Base-by-base conservation (phyloP, 2,888 invertebrate genomes). In the Papilio gigon region DNA sequence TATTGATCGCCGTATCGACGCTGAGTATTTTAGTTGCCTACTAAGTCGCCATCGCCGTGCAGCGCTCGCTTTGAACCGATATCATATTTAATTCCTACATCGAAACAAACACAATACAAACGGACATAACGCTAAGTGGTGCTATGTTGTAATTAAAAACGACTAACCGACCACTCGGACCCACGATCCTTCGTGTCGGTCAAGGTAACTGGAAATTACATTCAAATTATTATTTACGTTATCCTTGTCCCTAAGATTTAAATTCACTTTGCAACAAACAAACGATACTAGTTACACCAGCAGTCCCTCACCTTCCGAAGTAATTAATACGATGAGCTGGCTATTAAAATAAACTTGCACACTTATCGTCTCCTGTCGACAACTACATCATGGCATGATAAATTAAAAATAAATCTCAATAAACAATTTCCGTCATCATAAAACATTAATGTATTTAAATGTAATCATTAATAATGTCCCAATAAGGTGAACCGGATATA, bases 1-100 rank as follows among this genome's bases (percentile, higher is more conserved):
- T 92, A 92, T 92, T 90, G 92, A 90, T 90, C 89, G 88, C 83
- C 84, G 88, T 89, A 90, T 89, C 88, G 89, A 86, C 87, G 84
- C 83, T 76, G 86, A 88, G 87, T 88, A 89, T 91, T 89, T 90
- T 89, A 89, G 88, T 81, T 90, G 86, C 89, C 88, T 88, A 87
- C 88, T 83, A 85, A 84, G 75, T 80, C 77, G 81, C 81, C 79
- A 84, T 11, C 22, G 81, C 81, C 79, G 84, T 82, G 82, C 82
- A 40, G 40, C 47, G 68, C 82, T 86, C 80, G 85, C 84, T 86
- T 85, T 85, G 82, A 84, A 84, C 66, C 82, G 35, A 79, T 83
- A 84, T 40, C 84, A 84, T 85, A 83, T 84, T 84, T 82, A 84
- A 79, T 79, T 72, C 80, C 75, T 74, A 56, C 30, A 56, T 37